Evolutionary conservation across 2,797 vertebrate species (phyloP), one percentile per base, ranked within the genome.

Genomic region (Tapera naevia): DNA sequence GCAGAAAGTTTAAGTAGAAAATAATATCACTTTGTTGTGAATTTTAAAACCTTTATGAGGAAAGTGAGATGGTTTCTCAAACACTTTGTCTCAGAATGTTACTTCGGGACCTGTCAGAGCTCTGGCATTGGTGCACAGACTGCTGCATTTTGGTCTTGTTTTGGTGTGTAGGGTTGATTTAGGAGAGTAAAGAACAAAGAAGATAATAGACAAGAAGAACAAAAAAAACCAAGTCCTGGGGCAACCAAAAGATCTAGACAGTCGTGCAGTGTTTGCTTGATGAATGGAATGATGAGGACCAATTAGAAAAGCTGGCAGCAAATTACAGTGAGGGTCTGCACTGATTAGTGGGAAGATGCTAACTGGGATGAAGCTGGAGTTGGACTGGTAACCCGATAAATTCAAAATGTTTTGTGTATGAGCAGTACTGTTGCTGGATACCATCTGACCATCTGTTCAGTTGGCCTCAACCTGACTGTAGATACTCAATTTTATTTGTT

Each of bases 381-480:
- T 67, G 45, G 69, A n/a, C 53, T 73, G 58, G 54, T 86, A 64
- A 45, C 27, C 23, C 1, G 2, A 0, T 57, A 60, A 75, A 81
- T 62, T 48, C 70, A 32, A 76, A 66, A 57, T 76, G 13, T 62
- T 81, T 81, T 73, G 51, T 35, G 13, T 80, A 64, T 46, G 76
- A 58, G 27, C 67, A 62, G 32, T 70, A 73, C 11, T 22, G 14
- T 89, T 86, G 46, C 58, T 71, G 61, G 73, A 25, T 86, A 24
- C 75, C 50, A 53, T 79, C 67, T 79, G 48, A n/a, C 82, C 90
- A 87, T 95, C 96, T 97, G 89, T 81, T 94, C 82, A 37, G 51
- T 64, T 83, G 60, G 71, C 71, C 22, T 80, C 33, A 56, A 60
- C 73, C 46, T 65, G 69, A 35, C 53, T 87, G 48, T 57, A 76